Evolutionary conservation across 1,140 invertebrate species (phyloP).

Genomic region (Agrilus planipennis): DNA sequence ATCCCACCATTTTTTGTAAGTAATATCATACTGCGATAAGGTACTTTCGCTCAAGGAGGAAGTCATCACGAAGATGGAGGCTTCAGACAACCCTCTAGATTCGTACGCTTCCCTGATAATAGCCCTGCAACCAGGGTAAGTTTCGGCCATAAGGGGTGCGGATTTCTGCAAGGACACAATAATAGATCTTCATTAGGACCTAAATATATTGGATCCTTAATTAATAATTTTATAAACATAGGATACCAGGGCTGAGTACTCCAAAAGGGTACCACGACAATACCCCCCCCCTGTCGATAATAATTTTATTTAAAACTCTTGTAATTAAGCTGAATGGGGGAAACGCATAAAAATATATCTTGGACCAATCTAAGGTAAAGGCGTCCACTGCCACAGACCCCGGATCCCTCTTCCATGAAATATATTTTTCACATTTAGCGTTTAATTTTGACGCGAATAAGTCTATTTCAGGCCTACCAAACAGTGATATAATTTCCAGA

Average conservation of each 20-base stretch:
- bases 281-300: conserved; percentile 11
- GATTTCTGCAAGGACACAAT: not conserved
- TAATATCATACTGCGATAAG: not conserved
- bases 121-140: not conserved
- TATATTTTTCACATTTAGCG: conserved; percentile 19
- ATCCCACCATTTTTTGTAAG: not conserved
- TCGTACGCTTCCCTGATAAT: not conserved
- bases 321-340: conserved; percentile 20
- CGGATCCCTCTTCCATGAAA: conserved; percentile 18
- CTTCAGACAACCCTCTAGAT: not conserved
- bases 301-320: conserved; percentile 18
- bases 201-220: not conserved
- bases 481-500: conserved; percentile 8
- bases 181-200: not conserved
- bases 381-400: conserved; percentile 17
- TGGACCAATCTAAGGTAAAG: conserved; percentile 21
- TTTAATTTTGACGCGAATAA: conserved; percentile 22
- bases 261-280: conserved; percentile 3
- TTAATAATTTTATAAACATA: not conserved
- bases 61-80: not conserved
- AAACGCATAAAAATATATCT: conserved; percentile 24
- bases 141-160: not conserved
- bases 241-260: not conserved
- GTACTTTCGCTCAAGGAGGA: not conserved
- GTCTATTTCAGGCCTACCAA: conserved; percentile 21